Conservation (phyloP, 2,113 vertebrate species). For the Chaenogobius annularis region DNA sequence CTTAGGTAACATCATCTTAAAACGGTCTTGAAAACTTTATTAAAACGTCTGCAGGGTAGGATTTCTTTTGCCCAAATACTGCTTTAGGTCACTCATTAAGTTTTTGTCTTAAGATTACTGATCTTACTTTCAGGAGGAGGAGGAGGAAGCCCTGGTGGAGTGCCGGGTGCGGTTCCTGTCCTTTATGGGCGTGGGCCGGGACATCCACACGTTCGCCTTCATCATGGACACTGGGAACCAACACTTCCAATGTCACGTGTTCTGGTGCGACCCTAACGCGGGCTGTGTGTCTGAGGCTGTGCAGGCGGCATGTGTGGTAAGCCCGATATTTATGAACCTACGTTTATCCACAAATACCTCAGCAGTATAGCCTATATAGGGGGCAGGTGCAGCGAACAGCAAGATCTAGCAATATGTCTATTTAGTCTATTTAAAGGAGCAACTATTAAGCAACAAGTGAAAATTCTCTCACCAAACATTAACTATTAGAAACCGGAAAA, state of each 20-base stretch:
- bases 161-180: slow-evolving; percentile 96
- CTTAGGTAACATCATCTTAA: too few species aligned
- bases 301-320: slow-evolving; percentile 97
- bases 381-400: background rate
- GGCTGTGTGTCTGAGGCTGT: slow-evolving; percentile 94
- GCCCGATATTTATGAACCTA: slow-evolving; percentile 25
- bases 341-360: background rate
- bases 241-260: slow-evolving; percentile 94
- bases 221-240: slow-evolving; percentile 97
- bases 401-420: background rate
- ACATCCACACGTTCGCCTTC: slow-evolving; percentile 93
- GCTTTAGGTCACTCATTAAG: background rate
- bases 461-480: too few species aligned
- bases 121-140: slow-evolving; percentile 74
- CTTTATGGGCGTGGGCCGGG: slow-evolving; percentile 97
- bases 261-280: slow-evolving; percentile 97
- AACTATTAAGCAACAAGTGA: too few species aligned
- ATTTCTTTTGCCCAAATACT: background rate
- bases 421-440: background rate
- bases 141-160: slow-evolving; percentile 92
- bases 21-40: too few species aligned
- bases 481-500: too few species aligned
- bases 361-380: background rate
- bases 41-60: background rate
- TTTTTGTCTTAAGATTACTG: slow-evolving; percentile 4